Conservation (phyloP, 2,797 vertebrate species). For the Chromis chromis region DNA sequence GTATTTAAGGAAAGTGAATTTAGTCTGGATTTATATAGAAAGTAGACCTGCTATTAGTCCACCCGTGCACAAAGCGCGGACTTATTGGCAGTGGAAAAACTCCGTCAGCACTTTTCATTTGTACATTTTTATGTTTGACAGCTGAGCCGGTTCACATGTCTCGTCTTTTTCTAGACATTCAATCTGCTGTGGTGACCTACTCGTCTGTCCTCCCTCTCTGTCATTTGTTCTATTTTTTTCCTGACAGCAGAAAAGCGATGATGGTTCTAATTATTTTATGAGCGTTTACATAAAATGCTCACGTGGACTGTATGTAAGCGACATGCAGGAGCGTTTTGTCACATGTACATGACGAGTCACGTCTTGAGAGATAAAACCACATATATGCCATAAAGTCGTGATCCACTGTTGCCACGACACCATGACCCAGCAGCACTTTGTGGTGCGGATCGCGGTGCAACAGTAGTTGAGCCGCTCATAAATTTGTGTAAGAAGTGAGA, state of each 20-base stretch:
- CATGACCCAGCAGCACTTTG: slow-evolving; percentile 51
- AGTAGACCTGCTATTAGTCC: slow-evolving; percentile 80
- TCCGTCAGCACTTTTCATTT: slow-evolving; percentile 65
- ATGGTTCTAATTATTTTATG: slow-evolving; percentile 47
- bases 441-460: slow-evolving; percentile 55
- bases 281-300: slow-evolving; percentile 43
- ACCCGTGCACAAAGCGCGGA: slow-evolving; percentile 57
- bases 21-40: slow-evolving; percentile 80
- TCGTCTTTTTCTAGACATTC: slow-evolving; percentile 41
- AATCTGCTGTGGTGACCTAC: slow-evolving; percentile 46
- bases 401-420: slow-evolving; percentile 48
- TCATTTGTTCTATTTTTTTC: slow-evolving; percentile 73
- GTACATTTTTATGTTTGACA: slow-evolving; percentile 35
- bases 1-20: slow-evolving; percentile 76
- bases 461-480: slow-evolving; percentile 70
- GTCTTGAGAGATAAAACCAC: slow-evolving; percentile 55
- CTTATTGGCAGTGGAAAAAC: slow-evolving; percentile 52
- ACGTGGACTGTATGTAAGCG: slow-evolving; percentile 20
- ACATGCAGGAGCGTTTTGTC: slow-evolving; percentile 7
- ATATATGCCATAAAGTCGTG: slow-evolving; percentile 52
- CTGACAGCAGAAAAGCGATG: slow-evolving; percentile 33
- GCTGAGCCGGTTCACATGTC: slow-evolving; percentile 26
- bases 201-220: slow-evolving; percentile 63
- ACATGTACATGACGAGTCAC: slow-evolving; percentile 41
- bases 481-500: slow-evolving; percentile 62